Evolutionary conservation across 64 coral and sea anemone species (phyloP).

Genomic region (Porites lutea): DNA sequence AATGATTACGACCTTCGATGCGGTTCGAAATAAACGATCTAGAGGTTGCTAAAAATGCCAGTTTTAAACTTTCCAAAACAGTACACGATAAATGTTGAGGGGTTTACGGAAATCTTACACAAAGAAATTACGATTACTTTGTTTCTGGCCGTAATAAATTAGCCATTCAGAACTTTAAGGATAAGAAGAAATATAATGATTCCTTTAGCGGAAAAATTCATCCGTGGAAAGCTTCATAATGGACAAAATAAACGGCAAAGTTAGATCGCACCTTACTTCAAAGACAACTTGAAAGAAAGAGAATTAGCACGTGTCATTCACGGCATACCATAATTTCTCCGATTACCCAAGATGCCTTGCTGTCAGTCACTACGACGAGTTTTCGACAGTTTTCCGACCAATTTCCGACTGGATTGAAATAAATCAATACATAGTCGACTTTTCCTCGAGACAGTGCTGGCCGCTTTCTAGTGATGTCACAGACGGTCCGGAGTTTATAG

Average conservation of each 20-base stretch:
- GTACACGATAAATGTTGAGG: too few relatives aligned
- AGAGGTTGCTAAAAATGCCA: too few relatives aligned
- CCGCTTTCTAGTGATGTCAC: too few relatives aligned
- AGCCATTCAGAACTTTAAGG: neutral
- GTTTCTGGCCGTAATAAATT: neutral
- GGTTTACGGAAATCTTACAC: too few relatives aligned
- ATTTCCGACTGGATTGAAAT: neutral
- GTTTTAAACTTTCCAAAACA: too few relatives aligned
- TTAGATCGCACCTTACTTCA: slow-evolving; percentile 20
- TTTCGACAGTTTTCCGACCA: neutral
- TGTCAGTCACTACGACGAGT: neutral
- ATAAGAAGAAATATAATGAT: neutral
- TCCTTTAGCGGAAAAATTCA: neutral
- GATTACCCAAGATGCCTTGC: slow-evolving; percentile 48
- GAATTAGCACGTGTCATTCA: slow-evolving; percentile 75
- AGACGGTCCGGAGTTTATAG: too few relatives aligned
- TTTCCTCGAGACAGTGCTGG: too few relatives aligned
- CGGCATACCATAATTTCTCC: slow-evolving; percentile 83
- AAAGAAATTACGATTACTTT: neutral
- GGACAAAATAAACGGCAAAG: neutral
- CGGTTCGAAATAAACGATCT: too few relatives aligned
- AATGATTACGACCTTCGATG: too few relatives aligned
- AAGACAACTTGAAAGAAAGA: slow-evolving; percentile 90
- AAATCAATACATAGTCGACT: neutral
- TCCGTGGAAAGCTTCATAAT: neutral